These are phyloP conservation scores for Platichthys stellatus DNA, from an alignment of 2,113 vertebrate genomes.

Conservation along the genomic window DNA sequence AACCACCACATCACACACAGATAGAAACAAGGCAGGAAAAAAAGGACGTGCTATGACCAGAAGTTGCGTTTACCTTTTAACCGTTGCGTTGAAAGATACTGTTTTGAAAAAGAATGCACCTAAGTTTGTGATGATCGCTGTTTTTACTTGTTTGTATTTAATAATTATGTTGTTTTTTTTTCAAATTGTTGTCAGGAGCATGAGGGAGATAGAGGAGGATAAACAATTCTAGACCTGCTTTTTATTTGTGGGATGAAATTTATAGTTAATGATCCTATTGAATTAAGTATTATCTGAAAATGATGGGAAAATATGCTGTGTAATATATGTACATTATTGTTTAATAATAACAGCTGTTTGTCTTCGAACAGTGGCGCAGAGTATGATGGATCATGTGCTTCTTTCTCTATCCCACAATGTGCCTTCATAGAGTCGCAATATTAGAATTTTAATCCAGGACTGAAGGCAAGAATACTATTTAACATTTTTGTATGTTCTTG, in stretches of 20 bases:
- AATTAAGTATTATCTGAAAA: neutral
- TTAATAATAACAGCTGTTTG: neutral
- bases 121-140: neutral
- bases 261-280: neutral
- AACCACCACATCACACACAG: slow-evolving; percentile 76
- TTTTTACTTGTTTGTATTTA: neutral
- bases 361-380: slow-evolving; percentile 3
- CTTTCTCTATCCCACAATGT: neutral
- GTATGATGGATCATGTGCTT: neutral
- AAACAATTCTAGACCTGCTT: neutral
- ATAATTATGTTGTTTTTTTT: neutral
- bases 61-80: slow-evolving; percentile 41
- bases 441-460: slow-evolving; percentile 57
- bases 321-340: neutral
- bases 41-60: slow-evolving; percentile 57
- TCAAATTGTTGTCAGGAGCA: neutral
- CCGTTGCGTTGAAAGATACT: slow-evolving; percentile 12
- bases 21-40: slow-evolving; percentile 64
- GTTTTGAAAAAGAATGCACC: neutral
- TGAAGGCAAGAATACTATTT: slow-evolving; percentile 68
- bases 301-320: no score
- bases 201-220: neutral
- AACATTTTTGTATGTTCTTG: slow-evolving; percentile 61
- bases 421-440: slow-evolving; percentile 24
- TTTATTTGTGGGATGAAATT: no score